Conservation (phyloP, 2,888 invertebrate species). For the Cheilosia impressa region DNA sequence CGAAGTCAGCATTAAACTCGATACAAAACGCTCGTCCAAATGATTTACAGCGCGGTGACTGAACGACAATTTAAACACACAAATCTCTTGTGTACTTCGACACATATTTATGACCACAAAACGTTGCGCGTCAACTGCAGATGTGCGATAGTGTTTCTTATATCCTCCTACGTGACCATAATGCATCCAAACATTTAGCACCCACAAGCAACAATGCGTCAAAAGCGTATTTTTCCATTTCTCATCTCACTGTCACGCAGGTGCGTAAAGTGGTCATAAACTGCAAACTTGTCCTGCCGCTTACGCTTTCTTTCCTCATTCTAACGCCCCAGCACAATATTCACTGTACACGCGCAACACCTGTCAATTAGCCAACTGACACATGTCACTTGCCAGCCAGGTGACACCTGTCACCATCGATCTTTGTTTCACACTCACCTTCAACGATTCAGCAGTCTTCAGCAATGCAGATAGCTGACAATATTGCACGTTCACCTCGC, state of each 20-base stretch:
- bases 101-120: too few species aligned
- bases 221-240: background rate
- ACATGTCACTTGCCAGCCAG: slow-evolving; percentile 37
- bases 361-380: slow-evolving; percentile 48
- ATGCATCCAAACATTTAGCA: slow-evolving; percentile 3
- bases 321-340: slow-evolving; percentile 53
- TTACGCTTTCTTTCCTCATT: slow-evolving; percentile 48
- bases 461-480: slow-evolving; percentile 95
- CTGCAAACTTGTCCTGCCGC: slow-evolving; percentile 13
- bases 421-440: slow-evolving; percentile 84
- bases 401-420: slow-evolving; percentile 69
- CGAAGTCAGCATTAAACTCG: too few species aligned
- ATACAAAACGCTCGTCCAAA: too few species aligned
- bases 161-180: slow-evolving; percentile 38
- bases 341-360: slow-evolving; percentile 61
- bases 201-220: background rate
- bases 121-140: background rate
- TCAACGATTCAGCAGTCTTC: slow-evolving; percentile 96
- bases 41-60: background rate
- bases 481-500: slow-evolving; percentile 97
- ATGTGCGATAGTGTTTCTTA: background rate
- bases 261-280: slow-evolving; percentile 48
- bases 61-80: background rate
- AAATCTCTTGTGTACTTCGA: too few species aligned
- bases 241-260: slow-evolving; percentile 11